Conservation (phyloP, 2,113 vertebrate genomes). For the Micronisus gabar region DNA sequence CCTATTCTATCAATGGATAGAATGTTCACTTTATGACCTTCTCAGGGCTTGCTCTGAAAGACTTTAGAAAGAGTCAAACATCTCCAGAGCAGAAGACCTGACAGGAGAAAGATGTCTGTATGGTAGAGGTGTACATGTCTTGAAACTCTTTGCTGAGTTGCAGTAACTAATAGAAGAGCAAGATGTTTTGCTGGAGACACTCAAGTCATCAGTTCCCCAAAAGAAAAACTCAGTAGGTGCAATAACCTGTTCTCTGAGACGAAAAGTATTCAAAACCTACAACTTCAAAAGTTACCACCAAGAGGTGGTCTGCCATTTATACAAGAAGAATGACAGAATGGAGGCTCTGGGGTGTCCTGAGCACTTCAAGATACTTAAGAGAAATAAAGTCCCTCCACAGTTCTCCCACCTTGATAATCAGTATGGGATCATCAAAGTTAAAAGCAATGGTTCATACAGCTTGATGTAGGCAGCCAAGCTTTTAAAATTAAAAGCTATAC, state of each 20-base stretch:
- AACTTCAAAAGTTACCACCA: neutral
- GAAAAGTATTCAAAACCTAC: neutral
- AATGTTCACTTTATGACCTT: neutral
- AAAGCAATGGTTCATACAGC: neutral
- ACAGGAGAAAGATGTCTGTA: neutral
- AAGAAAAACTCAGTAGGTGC: neutral
- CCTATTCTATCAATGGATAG: neutral
- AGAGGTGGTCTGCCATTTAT: neutral
- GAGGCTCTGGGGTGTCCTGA: neutral
- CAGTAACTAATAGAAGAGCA: neutral
- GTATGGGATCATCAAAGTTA: neutral
- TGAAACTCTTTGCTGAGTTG: neutral
- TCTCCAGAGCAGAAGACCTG: neutral
- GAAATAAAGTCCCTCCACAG: neutral
- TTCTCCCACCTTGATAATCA: neutral
- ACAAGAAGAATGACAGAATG: neutral
- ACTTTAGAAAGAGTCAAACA: neutral
- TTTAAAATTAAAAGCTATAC: neutral
- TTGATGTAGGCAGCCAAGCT: neutral
- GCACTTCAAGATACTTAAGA: neutral
- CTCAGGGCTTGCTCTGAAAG: neutral
- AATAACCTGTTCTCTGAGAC: neutral
- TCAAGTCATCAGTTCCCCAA: neutral
- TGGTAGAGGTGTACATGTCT: neutral
- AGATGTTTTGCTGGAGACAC: neutral